Evolutionary conservation across 1,140 invertebrate species (phyloP).

Genomic region (Octopus sinensis): DNA sequence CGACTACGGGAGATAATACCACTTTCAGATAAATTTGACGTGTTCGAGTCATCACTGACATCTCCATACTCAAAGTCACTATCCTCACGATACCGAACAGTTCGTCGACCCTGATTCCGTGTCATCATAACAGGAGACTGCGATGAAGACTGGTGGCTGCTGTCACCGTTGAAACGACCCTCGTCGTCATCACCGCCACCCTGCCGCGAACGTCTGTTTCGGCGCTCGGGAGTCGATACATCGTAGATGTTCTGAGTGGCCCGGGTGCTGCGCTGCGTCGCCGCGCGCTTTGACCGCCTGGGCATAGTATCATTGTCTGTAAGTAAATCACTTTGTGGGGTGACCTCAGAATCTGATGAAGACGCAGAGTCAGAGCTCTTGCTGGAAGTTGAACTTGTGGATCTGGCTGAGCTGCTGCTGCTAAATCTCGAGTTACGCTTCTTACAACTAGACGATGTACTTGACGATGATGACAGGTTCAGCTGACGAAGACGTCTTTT

Average conservation of each 20-base stretch:
- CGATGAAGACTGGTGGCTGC: neutral
- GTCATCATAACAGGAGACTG: conserved; percentile 33
- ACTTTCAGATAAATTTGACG: conserved; percentile 15
- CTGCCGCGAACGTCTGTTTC: neutral
- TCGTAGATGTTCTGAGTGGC: conserved; percentile 7
- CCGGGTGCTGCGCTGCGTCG: conserved; percentile 5
- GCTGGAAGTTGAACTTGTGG: neutral
- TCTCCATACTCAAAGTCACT: conserved; percentile 39
- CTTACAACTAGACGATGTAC: neutral
- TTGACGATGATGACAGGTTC: neutral
- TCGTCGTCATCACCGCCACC: neutral
- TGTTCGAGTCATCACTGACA: conserved; percentile 24
- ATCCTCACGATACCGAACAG: conserved; percentile 52
- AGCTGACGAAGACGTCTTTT: conserved; percentile 15
- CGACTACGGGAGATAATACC: conserved; percentile 34
- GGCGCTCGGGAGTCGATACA: neutral
- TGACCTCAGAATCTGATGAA: neutral
- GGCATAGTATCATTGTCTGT: conserved; percentile 18
- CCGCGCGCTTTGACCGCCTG: conserved; percentile 11
- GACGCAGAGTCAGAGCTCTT: neutral
- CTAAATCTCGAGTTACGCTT: conserved; percentile 11
- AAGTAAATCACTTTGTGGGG: neutral
- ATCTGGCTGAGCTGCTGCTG: conserved; percentile 6
- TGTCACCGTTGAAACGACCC: neutral
- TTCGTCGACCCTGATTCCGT: conserved; percentile 52